Conservation (phyloP, 2,888 invertebrate genomes). For the Aphodius granarius region DNA sequence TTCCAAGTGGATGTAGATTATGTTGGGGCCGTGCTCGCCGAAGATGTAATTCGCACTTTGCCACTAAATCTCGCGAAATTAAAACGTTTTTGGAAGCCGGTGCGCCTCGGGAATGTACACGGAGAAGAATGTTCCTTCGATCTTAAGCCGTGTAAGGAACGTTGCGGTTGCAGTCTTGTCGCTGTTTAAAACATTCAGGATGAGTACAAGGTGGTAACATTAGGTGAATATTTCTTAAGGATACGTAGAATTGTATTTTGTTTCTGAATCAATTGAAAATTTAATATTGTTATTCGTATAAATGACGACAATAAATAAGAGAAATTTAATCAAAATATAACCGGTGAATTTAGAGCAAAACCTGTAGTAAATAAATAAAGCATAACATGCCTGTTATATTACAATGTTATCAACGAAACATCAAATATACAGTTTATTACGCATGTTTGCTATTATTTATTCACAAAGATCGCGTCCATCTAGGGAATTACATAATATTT, state of each 20-base stretch:
- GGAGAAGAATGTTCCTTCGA: neutral
- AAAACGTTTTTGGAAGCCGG: constrained; percentile 7
- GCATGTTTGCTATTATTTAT: neutral
- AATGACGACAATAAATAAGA: too few species aligned
- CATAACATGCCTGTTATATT: too few species aligned
- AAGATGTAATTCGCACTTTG: constrained; percentile 14
- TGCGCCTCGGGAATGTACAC: neutral
- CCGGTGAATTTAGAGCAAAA: too few species aligned
- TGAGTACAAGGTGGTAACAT: neutral
- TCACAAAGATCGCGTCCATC: neutral
- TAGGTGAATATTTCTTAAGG: too few species aligned
- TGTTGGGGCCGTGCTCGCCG: constrained; percentile 2
- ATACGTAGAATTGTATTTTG: too few species aligned
- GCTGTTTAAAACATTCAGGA: neutral
- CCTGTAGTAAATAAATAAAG: too few species aligned
- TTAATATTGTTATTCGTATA: too few species aligned
- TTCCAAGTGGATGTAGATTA: constrained; percentile 13
- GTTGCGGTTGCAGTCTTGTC: neutral
- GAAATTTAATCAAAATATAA: too few species aligned
- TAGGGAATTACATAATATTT: neutral
- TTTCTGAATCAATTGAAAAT: too few species aligned
- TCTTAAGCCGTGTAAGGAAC: neutral
- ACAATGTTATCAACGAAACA: neutral
- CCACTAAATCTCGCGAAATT: constrained; percentile 14
- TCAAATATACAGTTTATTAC: neutral